A percentile compares a stretch with the other conserved stretches of the same genome.
phyloP scores from a whole-genome alignment of 2,888 invertebrate genomes.

The Amiota communis region DNA sequence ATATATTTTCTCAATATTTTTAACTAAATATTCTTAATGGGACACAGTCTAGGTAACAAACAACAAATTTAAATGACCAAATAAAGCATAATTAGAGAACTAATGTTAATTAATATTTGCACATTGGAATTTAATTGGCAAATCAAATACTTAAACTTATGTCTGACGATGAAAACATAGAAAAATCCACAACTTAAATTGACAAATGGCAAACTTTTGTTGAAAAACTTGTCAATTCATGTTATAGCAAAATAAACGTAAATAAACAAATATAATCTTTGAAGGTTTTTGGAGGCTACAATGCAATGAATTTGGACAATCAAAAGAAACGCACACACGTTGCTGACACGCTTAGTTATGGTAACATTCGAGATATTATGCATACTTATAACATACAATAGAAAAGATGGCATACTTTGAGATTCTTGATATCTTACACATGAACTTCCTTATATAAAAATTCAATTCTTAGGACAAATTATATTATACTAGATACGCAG shows the following conservation, averaged over 20 bases:
- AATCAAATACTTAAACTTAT: no score
- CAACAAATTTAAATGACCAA: conserved; percentile 44
- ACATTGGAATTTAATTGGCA: conserved; percentile 17
- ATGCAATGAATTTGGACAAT: not conserved
- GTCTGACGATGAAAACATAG: not conserved
- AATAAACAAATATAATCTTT: conserved; percentile 38
- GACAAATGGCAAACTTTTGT: conserved; percentile 26
- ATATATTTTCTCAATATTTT: not conserved
- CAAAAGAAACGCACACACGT: not conserved
- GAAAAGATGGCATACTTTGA: no score
- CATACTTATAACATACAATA: not conserved
- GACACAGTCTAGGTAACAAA: not conserved
- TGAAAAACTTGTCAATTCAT: conserved; percentile 47
- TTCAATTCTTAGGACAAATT: not conserved
- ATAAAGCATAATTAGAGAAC: conserved; percentile 52
- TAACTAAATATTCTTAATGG: not conserved
- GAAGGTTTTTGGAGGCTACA: conserved; percentile 32
- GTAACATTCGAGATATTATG: not conserved
- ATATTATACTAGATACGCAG: no score
- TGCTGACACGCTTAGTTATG: not conserved
- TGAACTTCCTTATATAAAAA: not conserved
- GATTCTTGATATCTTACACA: not conserved
- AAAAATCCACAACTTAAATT: conserved; percentile 20
- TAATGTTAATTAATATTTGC: conserved; percentile 50
- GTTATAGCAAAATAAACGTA: conserved; percentile 6